phyloP scores from a whole-genome alignment of 2,797 vertebrate species.

The Amblyopsis hoosieri region DNA sequence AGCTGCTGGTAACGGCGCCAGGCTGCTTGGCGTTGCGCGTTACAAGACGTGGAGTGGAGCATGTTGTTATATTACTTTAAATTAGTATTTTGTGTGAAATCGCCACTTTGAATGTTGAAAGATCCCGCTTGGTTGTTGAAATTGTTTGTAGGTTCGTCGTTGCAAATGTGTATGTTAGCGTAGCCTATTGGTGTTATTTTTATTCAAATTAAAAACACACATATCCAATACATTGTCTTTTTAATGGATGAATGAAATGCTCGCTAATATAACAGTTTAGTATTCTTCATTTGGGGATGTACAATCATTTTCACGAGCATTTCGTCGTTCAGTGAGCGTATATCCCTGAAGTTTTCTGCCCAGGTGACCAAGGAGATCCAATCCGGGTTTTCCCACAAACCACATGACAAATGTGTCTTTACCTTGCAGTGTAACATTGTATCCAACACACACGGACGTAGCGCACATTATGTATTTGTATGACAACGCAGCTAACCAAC shows the following conservation, averaged over 20 bases:
- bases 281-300: neutral
- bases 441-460: too few relatives aligned
- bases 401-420: slow-evolving; percentile 68
- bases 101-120: neutral
- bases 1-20: slow-evolving; percentile 64
- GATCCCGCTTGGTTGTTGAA: slow-evolving; percentile 27
- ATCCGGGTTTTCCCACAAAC: slow-evolving; percentile 79
- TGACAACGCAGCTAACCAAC: too few relatives aligned
- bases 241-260: rapidly evolving
- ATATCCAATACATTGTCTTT: rapidly evolving
- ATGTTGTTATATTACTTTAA: neutral
- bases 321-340: neutral
- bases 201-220: neutral
- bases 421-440: too few relatives aligned
- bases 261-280: neutral
- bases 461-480: too few relatives aligned
- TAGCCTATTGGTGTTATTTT: neutral
- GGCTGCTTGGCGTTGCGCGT: slow-evolving; percentile 53
- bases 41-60: slow-evolving; percentile 76
- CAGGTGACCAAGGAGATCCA: slow-evolving; percentile 80
- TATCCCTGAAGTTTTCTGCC: slow-evolving; percentile 37
- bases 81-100: too few relatives aligned
- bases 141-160: too few relatives aligned
- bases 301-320: too few relatives aligned
- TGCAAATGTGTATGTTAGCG: too few relatives aligned